Evolutionary conservation across 2,888 invertebrate species (phyloP).

Genomic region (Ormyrus rosae): DNA sequence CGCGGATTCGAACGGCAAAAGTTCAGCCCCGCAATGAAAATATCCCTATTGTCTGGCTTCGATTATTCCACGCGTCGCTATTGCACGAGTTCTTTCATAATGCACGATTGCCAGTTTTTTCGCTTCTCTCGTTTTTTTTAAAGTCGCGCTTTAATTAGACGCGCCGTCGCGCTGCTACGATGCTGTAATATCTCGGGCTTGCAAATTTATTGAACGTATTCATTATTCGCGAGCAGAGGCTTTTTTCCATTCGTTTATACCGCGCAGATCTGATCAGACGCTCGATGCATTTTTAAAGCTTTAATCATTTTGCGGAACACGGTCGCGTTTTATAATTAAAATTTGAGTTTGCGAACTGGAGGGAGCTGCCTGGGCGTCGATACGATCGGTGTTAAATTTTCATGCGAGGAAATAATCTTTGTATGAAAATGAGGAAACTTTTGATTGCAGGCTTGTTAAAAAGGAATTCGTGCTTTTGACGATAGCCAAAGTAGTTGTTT

Average conservation of each 20-base stretch:
- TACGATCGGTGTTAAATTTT: too few relatives aligned
- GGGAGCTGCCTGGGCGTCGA: too few relatives aligned
- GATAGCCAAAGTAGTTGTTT: too few relatives aligned
- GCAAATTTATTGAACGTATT: constrained; percentile 26
- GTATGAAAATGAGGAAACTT: too few relatives aligned
- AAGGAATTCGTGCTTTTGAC: too few relatives aligned
- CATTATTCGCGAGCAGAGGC: not conserved
- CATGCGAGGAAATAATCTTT: too few relatives aligned
- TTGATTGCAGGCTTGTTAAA: too few relatives aligned
- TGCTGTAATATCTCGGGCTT: constrained; percentile 22
- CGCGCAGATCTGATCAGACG: not conserved
- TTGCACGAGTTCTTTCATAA: not conserved
- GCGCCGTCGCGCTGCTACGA: not conserved
- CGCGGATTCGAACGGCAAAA: not conserved
- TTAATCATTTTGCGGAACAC: not conserved
- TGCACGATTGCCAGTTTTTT: not conserved
- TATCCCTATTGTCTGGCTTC: not conserved
- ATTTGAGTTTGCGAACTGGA: not conserved
- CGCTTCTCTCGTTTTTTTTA: not conserved
- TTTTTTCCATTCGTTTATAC: not conserved
- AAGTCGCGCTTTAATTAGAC: constrained; percentile 16
- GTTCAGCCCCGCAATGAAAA: not conserved
- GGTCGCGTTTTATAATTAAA: not conserved
- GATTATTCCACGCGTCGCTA: not conserved
- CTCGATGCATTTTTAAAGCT: not conserved